Evolutionary conservation across 2,888 invertebrate species (phyloP), one percentile per base, ranked within the genome.

Genomic region (Unio pictorum): DNA sequence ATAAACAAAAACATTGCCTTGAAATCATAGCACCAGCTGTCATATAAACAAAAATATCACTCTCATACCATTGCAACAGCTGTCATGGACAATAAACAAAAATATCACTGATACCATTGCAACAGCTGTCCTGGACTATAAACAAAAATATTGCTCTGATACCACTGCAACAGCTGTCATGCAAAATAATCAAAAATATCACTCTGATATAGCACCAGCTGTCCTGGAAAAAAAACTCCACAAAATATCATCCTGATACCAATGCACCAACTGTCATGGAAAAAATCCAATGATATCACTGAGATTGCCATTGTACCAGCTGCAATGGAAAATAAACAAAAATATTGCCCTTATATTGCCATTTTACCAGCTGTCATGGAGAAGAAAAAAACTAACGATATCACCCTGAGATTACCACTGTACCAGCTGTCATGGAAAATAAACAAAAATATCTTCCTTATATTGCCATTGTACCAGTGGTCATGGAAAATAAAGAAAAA

Each of bases 241-340:
- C 23, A 23, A 23, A 23, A 28, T 28, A 28, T 28, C 28, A 23
- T 23, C 28, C 28, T 28, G 28, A 28, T 28, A 4, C 95, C 96
- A 99, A 97, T 73, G 99, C 99, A 86, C 95, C 97, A 83, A 98
- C 99, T 94, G 86, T 61, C 91, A 87, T 26, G 18, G 11, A 59
- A 60, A 67, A 72, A 61, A 60, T 58, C 23, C 17, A 61, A 61
- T 55, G 54, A 30, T 8, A 58, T 58, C 7, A 6, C 8, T 6
- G 6, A 6, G n/a, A 28, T 28, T 28, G 4, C 28, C 28, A 28
- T 4, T 3, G 58, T n/a, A 58, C 5, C 58, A 58, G n/a, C 7
- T n/a, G n/a, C 4, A 4, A 58, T 58, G 5, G 7, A 34, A 34
- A 34, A 5, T 28, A 34, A 34, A 5, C 4, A 34, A 7, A 34